A percentile compares a stretch with the other conserved stretches of the same genome.
Conservation (phyloP, 1,140 invertebrate species). For the Diabrotica virgifera region DNA sequence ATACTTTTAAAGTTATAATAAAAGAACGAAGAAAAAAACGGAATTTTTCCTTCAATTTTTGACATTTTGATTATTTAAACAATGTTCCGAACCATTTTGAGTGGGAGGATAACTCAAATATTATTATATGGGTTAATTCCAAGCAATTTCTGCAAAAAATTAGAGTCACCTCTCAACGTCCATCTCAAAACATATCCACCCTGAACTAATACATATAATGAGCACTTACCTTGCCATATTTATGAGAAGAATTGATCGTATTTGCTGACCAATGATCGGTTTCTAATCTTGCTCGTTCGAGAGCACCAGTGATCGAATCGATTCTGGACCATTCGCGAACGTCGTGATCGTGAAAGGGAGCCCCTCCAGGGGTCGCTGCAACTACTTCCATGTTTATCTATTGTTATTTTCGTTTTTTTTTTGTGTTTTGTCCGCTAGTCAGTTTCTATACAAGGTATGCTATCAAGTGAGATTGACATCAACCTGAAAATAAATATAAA, state of each 20-base stretch:
- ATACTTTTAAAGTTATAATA: no score
- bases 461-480: conserved; percentile 40
- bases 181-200: no score
- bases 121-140: no score
- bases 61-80: no score
- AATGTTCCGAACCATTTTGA: no score
- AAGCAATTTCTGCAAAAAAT: no score
- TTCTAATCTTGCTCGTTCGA: conserved; percentile 54
- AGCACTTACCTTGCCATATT: conserved; percentile 54
- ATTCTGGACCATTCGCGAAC: conserved; percentile 56
- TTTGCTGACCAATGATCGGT: conserved; percentile 54
- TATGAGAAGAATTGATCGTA: conserved; percentile 50
- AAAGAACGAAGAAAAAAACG: no score
- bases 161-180: no score
- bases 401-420: conserved; percentile 3
- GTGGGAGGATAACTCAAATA: no score
- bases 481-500: conserved; percentile 30
- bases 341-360: conserved; percentile 53
- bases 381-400: conserved; percentile 53
- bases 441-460: conserved; percentile 21
- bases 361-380: conserved; percentile 46
- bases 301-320: conserved; percentile 53
- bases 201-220: no score
- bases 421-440: conserved; percentile 4
- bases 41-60: no score